Evolutionary conservation across 2,797 vertebrate genomes (phyloP).

Genomic region (Spondyliosoma cantharus): DNA sequence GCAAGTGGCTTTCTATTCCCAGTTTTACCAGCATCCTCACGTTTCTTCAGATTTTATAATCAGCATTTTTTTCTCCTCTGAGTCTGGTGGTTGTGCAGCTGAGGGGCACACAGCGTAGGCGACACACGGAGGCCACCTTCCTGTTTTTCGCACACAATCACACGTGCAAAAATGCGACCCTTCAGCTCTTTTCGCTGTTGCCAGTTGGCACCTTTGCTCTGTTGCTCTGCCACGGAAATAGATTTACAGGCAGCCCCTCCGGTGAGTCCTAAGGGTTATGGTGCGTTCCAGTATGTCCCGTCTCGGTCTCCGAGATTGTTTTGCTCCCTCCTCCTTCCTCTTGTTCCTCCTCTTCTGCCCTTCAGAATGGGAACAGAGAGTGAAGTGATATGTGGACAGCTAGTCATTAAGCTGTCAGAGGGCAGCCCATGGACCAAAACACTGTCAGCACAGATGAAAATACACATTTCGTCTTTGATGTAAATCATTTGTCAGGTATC

Average conservation of each 20-base stretch:
- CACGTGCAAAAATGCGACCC: slow-evolving; percentile 49
- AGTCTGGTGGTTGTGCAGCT: slow-evolving; percentile 56
- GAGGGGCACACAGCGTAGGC: slow-evolving; percentile 32
- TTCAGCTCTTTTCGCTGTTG: slow-evolving; percentile 40
- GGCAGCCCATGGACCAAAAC: slow-evolving; percentile 61
- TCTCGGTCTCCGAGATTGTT: slow-evolving; percentile 54
- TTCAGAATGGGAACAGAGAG: slow-evolving; percentile 53
- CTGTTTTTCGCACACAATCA: slow-evolving; percentile 24
- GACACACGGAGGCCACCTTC: slow-evolving; percentile 45
- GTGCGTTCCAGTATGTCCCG: slow-evolving; percentile 49
- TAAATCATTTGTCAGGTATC: slow-evolving; percentile 63
- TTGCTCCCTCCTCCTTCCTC: slow-evolving; percentile 40
- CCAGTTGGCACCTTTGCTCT: slow-evolving; percentile 59
- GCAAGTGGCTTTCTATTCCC: slow-evolving; percentile 63
- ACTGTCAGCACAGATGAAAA: slow-evolving; percentile 55
- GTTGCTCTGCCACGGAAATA: slow-evolving; percentile 36
- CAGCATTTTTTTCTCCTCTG: slow-evolving; percentile 54
- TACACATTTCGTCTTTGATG: slow-evolving; percentile 61
- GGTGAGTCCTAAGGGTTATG: slow-evolving; percentile 46
- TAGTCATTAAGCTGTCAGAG: slow-evolving; percentile 77
- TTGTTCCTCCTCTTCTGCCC: slow-evolving; percentile 15
- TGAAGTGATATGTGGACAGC: slow-evolving; percentile 74
- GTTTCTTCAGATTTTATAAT: slow-evolving; percentile 57
- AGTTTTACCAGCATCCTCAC: slow-evolving; percentile 51
- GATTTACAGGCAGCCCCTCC: slow-evolving; percentile 54